Conservation (phyloP, 2,888 invertebrate species). For the Shargacucullia verbasci region DNA sequence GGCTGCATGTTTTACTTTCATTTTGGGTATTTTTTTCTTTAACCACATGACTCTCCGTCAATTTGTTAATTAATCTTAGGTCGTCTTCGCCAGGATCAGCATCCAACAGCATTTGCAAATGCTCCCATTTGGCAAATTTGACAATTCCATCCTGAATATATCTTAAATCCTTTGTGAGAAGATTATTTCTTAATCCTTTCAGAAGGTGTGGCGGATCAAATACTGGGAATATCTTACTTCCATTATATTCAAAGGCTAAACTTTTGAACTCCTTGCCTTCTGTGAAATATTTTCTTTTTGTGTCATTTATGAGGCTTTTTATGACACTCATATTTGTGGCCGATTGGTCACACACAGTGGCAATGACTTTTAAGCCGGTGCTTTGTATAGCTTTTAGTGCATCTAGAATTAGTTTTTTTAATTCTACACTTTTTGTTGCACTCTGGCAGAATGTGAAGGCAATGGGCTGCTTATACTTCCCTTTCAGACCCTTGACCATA, state of each 20-base stretch:
- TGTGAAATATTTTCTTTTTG: conserved; percentile 1
- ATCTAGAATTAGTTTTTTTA: conserved; percentile 1
- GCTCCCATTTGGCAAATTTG: conserved; percentile 14
- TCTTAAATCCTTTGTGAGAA: conserved; percentile 2
- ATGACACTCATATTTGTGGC: conserved; percentile 5
- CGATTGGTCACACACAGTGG: conserved; percentile 3
- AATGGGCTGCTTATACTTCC: conserved; percentile 3
- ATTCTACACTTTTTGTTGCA: background rate
- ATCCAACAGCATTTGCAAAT: conserved; percentile 13
- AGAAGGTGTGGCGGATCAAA: conserved; percentile 14
- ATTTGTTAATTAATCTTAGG: conserved; percentile 5
- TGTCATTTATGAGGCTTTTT: conserved; percentile 3
- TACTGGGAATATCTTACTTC: conserved; percentile 5
- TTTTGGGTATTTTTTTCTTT: no score
- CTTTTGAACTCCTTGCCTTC: conserved; percentile 2
- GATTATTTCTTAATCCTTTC: conserved; percentile 14
- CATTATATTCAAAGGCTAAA: conserved; percentile 2
- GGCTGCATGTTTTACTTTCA: no score
- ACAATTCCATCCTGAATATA: conserved; percentile 3
- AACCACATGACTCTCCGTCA: conserved; percentile 4
- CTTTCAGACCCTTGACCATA: conserved; percentile 8
- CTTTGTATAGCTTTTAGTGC: background rate
- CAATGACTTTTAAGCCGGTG: background rate
- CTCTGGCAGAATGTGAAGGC: conserved; percentile 1
- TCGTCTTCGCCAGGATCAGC: conserved; percentile 9